Evolutionary conservation across 2,888 invertebrate genomes (phyloP).

Genomic region (Dione juno): DNA sequence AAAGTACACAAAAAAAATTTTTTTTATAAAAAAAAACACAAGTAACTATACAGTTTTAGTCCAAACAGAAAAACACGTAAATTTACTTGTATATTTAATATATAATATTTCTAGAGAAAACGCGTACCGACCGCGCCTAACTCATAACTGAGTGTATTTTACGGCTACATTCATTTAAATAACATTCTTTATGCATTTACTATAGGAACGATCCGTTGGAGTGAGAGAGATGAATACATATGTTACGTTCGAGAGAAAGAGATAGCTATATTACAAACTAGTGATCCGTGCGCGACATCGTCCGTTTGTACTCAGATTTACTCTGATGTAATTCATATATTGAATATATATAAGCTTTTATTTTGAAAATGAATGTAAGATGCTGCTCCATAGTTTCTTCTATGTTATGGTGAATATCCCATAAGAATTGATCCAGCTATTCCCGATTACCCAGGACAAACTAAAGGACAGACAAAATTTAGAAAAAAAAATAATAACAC

Average conservation of each 20-base stretch:
- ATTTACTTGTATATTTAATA: slow-evolving; percentile 58
- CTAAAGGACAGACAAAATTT: too few relatives aligned
- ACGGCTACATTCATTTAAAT: slow-evolving; percentile 50
- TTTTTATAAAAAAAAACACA: slow-evolving; percentile 51
- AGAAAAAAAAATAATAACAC: too few relatives aligned
- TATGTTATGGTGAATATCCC: too few relatives aligned
- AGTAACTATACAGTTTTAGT: slow-evolving; percentile 58
- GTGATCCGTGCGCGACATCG: too few relatives aligned
- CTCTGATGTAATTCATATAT: too few relatives aligned
- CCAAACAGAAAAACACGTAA: slow-evolving; percentile 50
- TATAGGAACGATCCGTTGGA: not conserved
- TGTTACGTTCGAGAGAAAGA: not conserved
- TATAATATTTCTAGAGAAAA: slow-evolving; percentile 50
- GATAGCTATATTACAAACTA: not conserved
- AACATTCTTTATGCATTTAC: slow-evolving; percentile 7
- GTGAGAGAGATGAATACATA: not conserved
- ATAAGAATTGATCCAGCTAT: too few relatives aligned
- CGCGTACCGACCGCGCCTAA: slow-evolving; percentile 62
- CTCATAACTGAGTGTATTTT: slow-evolving; percentile 53
- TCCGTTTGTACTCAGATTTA: too few relatives aligned
- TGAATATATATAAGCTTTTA: too few relatives aligned
- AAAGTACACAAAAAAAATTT: slow-evolving; percentile 49
- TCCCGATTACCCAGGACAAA: too few relatives aligned
- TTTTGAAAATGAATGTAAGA: too few relatives aligned
- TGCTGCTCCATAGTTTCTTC: too few relatives aligned